A percentile compares a stretch with the other conserved stretches of the same genome.
phyloP scores from a whole-genome alignment of 2,888 invertebrate species.

The Onchidella celtica region DNA sequence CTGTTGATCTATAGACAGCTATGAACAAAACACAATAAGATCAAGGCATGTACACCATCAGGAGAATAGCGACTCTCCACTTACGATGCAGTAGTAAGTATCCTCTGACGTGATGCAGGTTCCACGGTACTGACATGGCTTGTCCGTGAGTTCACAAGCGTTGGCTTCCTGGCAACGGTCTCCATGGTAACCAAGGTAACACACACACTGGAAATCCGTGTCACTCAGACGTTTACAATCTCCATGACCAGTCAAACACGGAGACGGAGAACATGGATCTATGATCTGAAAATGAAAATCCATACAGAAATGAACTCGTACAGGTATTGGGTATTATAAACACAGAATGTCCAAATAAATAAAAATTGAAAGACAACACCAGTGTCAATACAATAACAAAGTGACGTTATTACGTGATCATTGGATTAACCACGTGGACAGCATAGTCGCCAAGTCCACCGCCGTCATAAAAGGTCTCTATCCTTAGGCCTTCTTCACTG shows the following conservation, averaged over 20 bases:
- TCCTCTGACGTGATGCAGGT: slow-evolving; percentile 66
- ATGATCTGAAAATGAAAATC: neutral
- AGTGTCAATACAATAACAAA: too few relatives aligned
- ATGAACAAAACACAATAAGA: too few relatives aligned
- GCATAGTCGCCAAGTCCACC: too few relatives aligned
- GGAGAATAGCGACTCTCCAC: too few relatives aligned
- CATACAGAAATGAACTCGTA: neutral
- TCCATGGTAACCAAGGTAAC: slow-evolving; percentile 68
- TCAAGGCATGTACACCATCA: too few relatives aligned
- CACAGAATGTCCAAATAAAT: too few relatives aligned
- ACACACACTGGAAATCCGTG: slow-evolving; percentile 62
- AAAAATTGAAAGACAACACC: too few relatives aligned
- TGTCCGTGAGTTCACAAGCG: slow-evolving; percentile 57
- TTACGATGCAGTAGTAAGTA: slow-evolving; percentile 40
- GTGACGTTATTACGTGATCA: too few relatives aligned
- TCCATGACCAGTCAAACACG: slow-evolving; percentile 57
- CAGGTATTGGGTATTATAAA: neutral
- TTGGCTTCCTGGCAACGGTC: slow-evolving; percentile 62
- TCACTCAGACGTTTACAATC: slow-evolving; percentile 35
- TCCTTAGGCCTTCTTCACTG: too few relatives aligned
- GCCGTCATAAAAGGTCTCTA: too few relatives aligned
- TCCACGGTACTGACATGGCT: slow-evolving; percentile 73
- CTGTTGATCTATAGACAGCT: too few relatives aligned
- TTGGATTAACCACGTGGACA: too few relatives aligned
- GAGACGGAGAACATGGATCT: slow-evolving; percentile 62